phyloP scores from a whole-genome alignment of 2,797 vertebrate species.

The Pangasius larnaudii region DNA sequence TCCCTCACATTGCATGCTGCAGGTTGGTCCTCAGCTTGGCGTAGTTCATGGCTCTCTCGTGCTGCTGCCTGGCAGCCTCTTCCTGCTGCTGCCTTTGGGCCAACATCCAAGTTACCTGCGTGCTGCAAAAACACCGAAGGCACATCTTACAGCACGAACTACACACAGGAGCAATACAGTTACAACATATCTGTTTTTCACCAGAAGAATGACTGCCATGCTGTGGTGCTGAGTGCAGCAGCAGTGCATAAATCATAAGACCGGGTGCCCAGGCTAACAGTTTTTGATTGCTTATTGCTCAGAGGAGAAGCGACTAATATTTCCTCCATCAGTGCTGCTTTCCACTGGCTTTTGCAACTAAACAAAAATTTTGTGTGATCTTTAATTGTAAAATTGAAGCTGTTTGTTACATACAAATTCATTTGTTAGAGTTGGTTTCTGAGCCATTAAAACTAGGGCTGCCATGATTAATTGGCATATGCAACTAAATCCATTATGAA shows the following conservation, averaged over 20 bases:
- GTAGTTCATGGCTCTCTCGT: constrained; percentile 98
- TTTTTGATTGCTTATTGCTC: background rate
- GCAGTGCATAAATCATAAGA: background rate
- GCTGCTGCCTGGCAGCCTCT: constrained; percentile 91
- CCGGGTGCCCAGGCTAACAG: background rate
- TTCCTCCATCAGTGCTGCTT: background rate
- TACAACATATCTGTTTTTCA: background rate
- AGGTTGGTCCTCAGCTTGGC: constrained; percentile 98
- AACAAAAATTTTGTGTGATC: background rate
- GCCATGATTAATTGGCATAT: background rate
- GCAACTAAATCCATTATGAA: background rate
- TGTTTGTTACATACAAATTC: background rate
- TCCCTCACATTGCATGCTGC: constrained; percentile 96
- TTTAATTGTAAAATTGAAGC: background rate
- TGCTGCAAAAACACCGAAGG: constrained; percentile 73
- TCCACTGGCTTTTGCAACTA: background rate
- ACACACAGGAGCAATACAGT: background rate
- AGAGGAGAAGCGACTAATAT: background rate
- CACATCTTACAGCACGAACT: constrained; percentile 9
- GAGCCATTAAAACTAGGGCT: background rate
- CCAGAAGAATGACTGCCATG: background rate
- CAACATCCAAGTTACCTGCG: constrained; percentile 99
- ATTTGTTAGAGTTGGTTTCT: no score
- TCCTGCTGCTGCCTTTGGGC: constrained; percentile 96
- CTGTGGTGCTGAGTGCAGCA: background rate